Conservation (phyloP, 2,888 invertebrate species). For the Cheilosia scutellata region DNA sequence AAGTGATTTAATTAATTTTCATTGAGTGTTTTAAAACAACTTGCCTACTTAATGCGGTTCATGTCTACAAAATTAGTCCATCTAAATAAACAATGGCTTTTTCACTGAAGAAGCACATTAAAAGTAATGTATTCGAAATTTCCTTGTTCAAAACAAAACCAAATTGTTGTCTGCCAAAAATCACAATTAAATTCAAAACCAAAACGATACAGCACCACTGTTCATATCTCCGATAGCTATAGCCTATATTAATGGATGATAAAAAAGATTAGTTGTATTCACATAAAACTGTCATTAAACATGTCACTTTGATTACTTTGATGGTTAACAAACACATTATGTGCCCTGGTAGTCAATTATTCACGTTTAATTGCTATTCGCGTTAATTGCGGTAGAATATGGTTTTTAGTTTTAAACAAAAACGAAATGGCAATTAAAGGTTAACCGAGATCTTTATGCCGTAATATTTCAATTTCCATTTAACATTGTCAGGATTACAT, state of each 20-base stretch:
- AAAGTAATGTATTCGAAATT: too few relatives aligned
- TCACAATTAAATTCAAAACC: not conserved
- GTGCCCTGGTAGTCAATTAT: conserved; percentile 17
- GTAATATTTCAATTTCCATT: conserved; percentile 1
- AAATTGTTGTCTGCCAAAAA: too few relatives aligned
- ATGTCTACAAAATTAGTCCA: not conserved
- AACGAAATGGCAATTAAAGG: not conserved
- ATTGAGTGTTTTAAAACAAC: conserved; percentile 1
- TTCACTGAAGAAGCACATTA: too few relatives aligned
- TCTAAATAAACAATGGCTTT: too few relatives aligned
- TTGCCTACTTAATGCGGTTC: not conserved
- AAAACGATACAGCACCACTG: not conserved
- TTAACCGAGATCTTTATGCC: not conserved
- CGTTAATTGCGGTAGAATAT: not conserved
- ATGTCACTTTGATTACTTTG: conserved; percentile 7
- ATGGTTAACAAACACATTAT: not conserved
- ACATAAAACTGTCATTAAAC: conserved; percentile 40
- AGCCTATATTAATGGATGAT: conserved; percentile 1
- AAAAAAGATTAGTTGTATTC: not conserved
- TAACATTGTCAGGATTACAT: not conserved
- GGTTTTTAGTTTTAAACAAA: not conserved
- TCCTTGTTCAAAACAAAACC: too few relatives aligned
- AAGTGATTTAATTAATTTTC: conserved; percentile 1
- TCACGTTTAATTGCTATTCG: conserved; percentile 15
- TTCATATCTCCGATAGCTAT: not conserved